phyloP scores from a whole-genome alignment of 2,888 invertebrate genomes.

The Pseudococcus viburni region DNA sequence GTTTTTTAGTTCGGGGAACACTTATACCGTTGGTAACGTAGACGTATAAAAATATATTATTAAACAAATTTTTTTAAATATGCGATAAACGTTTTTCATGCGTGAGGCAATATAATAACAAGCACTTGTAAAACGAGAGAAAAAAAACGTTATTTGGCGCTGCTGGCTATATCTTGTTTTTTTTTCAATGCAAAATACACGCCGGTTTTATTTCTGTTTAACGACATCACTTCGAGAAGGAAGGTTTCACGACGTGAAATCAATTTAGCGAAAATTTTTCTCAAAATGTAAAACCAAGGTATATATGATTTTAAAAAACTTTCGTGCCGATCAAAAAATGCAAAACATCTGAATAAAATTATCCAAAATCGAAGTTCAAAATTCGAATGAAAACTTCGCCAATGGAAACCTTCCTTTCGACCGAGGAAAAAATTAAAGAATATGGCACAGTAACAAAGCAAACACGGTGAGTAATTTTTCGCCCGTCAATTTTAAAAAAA shows the following conservation, averaged over 20 bases:
- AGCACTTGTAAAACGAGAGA: neutral
- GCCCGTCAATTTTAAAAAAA: neutral
- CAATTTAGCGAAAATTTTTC: neutral
- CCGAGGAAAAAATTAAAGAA: no score
- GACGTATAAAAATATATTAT: neutral
- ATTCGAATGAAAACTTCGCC: no score
- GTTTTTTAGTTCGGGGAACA: neutral
- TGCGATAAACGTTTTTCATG: conserved; percentile 12
- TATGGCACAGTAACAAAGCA: no score
- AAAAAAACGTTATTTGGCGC: neutral
- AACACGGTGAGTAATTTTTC: no score
- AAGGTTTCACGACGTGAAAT: neutral
- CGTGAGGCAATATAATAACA: neutral
- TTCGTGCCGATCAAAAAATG: no score
- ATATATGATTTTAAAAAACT: no score
- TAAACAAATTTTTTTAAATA: neutral
- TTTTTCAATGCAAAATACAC: neutral
- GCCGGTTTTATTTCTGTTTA: neutral
- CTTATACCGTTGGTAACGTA: neutral
- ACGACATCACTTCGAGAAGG: neutral
- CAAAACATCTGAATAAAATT: no score
- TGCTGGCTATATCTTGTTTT: conserved; percentile 12
- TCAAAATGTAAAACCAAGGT: no score
- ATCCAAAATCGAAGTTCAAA: no score
- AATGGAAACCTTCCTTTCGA: no score